Percentiles rank a stretch among this genome's conserved stretches.
phyloP scores from a whole-genome alignment of 64 coral and sea anemone species.

The Cladopsammia gracilis region DNA sequence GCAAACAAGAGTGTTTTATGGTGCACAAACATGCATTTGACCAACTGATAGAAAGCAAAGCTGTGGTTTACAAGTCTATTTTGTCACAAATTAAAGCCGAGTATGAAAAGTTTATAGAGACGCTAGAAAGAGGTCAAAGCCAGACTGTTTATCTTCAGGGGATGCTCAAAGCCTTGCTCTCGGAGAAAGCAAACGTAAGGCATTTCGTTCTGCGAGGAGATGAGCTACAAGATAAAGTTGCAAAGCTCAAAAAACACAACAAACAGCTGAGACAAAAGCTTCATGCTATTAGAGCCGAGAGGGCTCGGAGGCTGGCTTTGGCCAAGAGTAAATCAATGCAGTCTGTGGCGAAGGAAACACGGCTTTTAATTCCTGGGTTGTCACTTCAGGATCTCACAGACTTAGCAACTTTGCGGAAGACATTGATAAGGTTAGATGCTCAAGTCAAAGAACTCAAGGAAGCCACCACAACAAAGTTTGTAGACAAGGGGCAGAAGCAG shows the following conservation, averaged over 20 bases:
- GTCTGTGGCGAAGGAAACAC: slow-evolving; percentile 55
- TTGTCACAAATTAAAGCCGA: slow-evolving; percentile 91
- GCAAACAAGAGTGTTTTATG: slow-evolving; percentile 71
- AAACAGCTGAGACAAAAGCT: slow-evolving; percentile 66
- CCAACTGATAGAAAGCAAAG: slow-evolving; percentile 85
- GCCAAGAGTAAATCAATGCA: slow-evolving; percentile 67
- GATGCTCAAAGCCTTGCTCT: slow-evolving; percentile 84
- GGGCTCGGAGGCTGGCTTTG: slow-evolving; percentile 31
- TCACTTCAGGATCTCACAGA: slow-evolving; percentile 84
- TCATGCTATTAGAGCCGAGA: slow-evolving; percentile 34
- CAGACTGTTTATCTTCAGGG: slow-evolving; percentile 87
- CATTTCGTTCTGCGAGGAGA: slow-evolving; percentile 84
- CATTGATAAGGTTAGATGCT: slow-evolving; percentile 61
- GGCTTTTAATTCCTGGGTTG: slow-evolving; percentile 83
- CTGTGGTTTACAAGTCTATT: slow-evolving; percentile 79
- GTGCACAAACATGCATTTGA: slow-evolving; percentile 93
- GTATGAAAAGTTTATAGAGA: slow-evolving; percentile 84
- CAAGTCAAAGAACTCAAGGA: slow-evolving; percentile 78
- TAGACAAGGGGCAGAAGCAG: slow-evolving; percentile 75
- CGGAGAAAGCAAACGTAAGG: slow-evolving; percentile 79
- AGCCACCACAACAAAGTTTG: slow-evolving; percentile 80
- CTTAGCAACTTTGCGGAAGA: slow-evolving; percentile 65
- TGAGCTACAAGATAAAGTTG: slow-evolving; percentile 88
- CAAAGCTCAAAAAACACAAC: slow-evolving; percentile 72
- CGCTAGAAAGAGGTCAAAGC: slow-evolving; percentile 89